phyloP scores from a whole-genome alignment of 1,140 invertebrate genomes.

The Nymphalis io region DNA sequence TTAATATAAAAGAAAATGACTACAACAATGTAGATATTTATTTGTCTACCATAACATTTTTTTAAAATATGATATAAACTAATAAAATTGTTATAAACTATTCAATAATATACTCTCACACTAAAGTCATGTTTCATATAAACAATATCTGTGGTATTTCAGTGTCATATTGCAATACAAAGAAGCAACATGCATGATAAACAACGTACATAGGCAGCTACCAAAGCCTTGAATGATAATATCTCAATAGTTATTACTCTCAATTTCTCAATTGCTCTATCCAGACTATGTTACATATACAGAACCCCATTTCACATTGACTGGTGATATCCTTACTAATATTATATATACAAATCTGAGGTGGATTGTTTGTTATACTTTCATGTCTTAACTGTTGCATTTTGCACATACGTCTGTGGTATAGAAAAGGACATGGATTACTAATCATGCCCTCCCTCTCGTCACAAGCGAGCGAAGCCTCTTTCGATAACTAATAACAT shows the following conservation, averaged over 20 bases:
- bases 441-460: too few relatives aligned
- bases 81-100: slow-evolving; percentile 8
- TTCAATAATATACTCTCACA: not conserved
- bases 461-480: too few relatives aligned
- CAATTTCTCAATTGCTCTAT: slow-evolving; percentile 70
- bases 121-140: not conserved
- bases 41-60: not conserved
- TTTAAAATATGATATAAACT: not conserved
- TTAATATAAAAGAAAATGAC: not conserved
- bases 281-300: slow-evolving; percentile 36
- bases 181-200: slow-evolving; percentile 10
- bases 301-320: slow-evolving; percentile 33
- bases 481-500: too few relatives aligned
- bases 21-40: not conserved
- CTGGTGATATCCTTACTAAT: not conserved
- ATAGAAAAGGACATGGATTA: too few relatives aligned
- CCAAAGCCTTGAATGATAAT: slow-evolving; percentile 53
- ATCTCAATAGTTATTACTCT: slow-evolving; percentile 67
- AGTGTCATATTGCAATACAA: slow-evolving; percentile 9
- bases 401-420: too few relatives aligned
- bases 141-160: not conserved
- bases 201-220: slow-evolving; percentile 33
- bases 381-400: not conserved
- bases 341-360: not conserved
- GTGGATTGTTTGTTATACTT: not conserved